A percentile compares a stretch with the other conserved stretches of the same genome.
Conservation (phyloP, 2,888 invertebrate species). For the Campoplex capitator region DNA sequence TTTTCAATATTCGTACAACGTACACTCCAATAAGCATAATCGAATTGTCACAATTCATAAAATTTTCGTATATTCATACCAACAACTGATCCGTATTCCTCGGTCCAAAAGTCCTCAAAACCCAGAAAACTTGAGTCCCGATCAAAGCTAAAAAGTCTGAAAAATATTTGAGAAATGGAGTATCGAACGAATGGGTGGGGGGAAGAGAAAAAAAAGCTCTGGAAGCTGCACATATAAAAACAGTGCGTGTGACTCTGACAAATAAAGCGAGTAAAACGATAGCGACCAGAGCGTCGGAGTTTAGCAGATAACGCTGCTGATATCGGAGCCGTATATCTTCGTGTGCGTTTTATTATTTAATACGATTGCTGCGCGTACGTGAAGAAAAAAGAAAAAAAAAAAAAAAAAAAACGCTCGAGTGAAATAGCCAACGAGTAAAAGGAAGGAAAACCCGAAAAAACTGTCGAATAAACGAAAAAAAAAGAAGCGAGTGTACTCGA, state of each 20-base stretch:
- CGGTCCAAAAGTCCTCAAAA: no score
- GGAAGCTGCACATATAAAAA: background rate
- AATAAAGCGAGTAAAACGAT: background rate
- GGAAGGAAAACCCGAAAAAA: background rate
- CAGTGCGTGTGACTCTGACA: background rate
- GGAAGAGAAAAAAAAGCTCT: background rate
- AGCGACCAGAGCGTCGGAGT: conserved; percentile 69
- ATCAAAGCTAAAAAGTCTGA: no score
- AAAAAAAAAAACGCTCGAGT: background rate
- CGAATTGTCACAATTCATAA: no score
- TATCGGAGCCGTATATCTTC: conserved; percentile 28
- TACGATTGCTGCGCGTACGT: conserved; percentile 34
- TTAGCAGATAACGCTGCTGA: conserved; percentile 80
- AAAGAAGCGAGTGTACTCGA: background rate
- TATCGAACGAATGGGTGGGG: background rate
- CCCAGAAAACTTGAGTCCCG: no score
- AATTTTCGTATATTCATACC: no score
- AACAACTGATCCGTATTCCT: no score
- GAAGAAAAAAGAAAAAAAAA: no score
- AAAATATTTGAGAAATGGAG: background rate
- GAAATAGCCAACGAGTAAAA: conserved; percentile 1
- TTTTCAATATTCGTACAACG: no score
- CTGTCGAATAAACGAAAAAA: background rate
- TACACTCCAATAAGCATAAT: no score
- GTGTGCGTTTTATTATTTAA: conserved; percentile 75